Evolutionary conservation across 1,140 invertebrate species (phyloP), one percentile per base, ranked within the genome.

Genomic region (Panulirus ornatus): DNA sequence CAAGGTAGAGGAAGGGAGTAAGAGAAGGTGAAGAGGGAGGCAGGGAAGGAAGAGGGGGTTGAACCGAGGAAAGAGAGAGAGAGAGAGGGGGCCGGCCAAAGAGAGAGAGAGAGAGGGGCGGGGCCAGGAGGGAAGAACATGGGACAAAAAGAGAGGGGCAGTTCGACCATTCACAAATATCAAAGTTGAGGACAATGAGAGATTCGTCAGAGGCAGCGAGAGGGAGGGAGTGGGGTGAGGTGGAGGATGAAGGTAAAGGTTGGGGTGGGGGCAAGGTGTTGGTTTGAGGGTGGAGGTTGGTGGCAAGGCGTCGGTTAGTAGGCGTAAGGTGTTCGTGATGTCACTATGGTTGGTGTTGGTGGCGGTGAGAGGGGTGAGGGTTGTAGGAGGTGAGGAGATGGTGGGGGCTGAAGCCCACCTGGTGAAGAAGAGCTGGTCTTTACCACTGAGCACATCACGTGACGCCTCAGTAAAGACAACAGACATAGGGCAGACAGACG

Each of bases 151-250:
- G 75, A n/a, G 40, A 38, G 34, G 27, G 75, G 27, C 42, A 54
- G 14, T 14, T 30, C 42, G 16, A 81, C 44, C 73, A 75, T 40
- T 75, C 73, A 75, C 73, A 75, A 75, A 75, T 75, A 75, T 75
- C 73, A 75, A 75, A 40, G 73, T 38, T 75, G 73, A 75, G 73
- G 42, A 75, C 73, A 40, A 75, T 75, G 73, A 38, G 22, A 73
- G 30, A 34, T 34, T 73, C 70, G 38, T 11, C 34, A 34, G 70
- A 8, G 51, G 51, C 16, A 16, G 22, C 51, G 8, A 54, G 51
- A 54, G 51, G 8, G 51, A 19, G 51, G 19, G 51, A 16, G 51
- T 54, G 51, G 51, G 51, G 8, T 8, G 8, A 44, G 11, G 75
- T 1, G 27, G 9, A 78, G 38, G 75, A 78, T 0, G 1, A 19